phyloP scores from a whole-genome alignment of 2,113 vertebrate genomes.

The Merops nubicus region DNA sequence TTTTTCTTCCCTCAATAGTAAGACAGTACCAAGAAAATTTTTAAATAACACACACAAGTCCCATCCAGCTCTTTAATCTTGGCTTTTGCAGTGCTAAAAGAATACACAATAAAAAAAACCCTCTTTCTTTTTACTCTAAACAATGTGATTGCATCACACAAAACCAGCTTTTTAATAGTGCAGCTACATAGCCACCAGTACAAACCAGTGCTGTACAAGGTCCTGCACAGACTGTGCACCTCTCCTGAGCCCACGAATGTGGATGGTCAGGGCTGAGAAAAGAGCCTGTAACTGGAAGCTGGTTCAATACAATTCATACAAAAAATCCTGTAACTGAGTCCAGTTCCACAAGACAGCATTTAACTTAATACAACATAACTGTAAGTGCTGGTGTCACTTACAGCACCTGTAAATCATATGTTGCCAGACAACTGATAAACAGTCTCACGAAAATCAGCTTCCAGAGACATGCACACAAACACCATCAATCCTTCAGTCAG shows the following conservation, averaged over 20 bases:
- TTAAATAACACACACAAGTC: neutral
- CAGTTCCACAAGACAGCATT: neutral
- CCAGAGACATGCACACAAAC: neutral
- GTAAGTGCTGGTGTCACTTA: neutral
- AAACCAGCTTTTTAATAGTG: neutral
- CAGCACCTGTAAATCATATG: neutral
- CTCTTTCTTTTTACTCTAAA: neutral
- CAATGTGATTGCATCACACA: neutral
- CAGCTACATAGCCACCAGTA: neutral
- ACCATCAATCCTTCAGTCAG: neutral
- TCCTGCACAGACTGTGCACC: neutral
- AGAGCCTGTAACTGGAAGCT: neutral
- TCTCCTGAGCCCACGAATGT: neutral
- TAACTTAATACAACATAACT: neutral
- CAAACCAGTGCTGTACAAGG: neutral
- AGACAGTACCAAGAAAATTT: neutral
- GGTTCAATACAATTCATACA: neutral
- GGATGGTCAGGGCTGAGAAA: neutral
- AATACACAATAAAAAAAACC: neutral
- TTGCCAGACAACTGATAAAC: neutral
- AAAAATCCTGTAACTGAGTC: neutral
- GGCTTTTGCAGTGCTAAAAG: neutral
- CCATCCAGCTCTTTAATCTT: neutral
- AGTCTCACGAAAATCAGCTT: neutral
- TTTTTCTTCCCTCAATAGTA: neutral